Base-by-base conservation (phyloP, 2,113 vertebrate species). In the Bungarus multicinctus region DNA sequence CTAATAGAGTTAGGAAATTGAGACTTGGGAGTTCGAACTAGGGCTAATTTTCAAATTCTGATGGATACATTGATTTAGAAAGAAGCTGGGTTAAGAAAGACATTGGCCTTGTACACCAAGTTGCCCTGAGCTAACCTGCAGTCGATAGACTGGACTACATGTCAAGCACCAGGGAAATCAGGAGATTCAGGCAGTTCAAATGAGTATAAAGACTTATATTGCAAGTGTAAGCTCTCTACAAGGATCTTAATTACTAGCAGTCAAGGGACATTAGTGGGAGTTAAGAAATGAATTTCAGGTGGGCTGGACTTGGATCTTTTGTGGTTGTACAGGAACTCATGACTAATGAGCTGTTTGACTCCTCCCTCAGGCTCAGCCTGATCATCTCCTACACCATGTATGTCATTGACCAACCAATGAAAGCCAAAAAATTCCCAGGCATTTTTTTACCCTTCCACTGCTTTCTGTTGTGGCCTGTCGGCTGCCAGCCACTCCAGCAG, bases 1-100 rank as follows among this genome's bases (percentile, higher is more conserved):
- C 95, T 97, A 95, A 94, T 96, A 94, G 95, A 97, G 96, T 95
- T 87, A 95, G 95, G 94, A 94, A 94, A 94, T 34, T 87, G 87
- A 96, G 94, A 97, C 97, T 97, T 96, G 96, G 97, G 97, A 98
- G 98, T 98, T 97, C 97, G 96, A 96, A 98, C 97, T 97, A 10
- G 92, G 95, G 97, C 97, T 98, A 97, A 98, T 98, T 98, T 98
- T 98, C 95, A 1, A 96, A 97, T 97, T 97, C 97, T 97, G 97
- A 98, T 98, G 97, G 96, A 93, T 95, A 47, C 98, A 98, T 98
- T 97, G 98, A 98, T 98, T 96, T 96, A 96, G 97, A 97, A 97
- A 97, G 97, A 97, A 98, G 97, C 97, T 95, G 95, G 97, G 97
- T 97, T 97, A 96, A 97, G 95, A 96, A 97, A 97, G 96, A 96